A percentile compares a stretch with the other conserved stretches of the same genome.
phyloP scores from a whole-genome alignment of 1,140 invertebrate genomes.

The Drosophila nigrodunni region DNA sequence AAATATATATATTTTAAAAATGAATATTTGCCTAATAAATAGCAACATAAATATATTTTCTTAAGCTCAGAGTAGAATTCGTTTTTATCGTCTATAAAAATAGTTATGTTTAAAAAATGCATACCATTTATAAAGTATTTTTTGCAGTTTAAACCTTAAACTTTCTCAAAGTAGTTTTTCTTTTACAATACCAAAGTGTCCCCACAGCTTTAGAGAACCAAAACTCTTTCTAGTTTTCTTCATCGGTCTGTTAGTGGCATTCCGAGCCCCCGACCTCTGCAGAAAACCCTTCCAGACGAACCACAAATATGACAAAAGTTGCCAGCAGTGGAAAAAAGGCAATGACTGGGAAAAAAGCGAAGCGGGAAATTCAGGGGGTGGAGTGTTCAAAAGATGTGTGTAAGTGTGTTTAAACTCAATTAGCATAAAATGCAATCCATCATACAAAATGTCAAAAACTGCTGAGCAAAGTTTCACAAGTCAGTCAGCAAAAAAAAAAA shows the following conservation, averaged over 20 bases:
- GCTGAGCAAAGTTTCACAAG: conserved; percentile 81
- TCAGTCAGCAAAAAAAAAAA: conserved; percentile 48
- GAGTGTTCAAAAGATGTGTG: conserved; percentile 8
- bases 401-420: conserved; percentile 78
- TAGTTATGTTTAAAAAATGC: no score
- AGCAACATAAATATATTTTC: no score
- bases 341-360: conserved; percentile 33
- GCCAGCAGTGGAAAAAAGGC: conserved; percentile 20
- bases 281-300: conserved; percentile 5
- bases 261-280: conserved; percentile 7
- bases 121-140: no score
- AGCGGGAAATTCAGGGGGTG: conserved; percentile 9
- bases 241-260: conserved; percentile 13
- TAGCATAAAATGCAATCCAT: conserved; percentile 83
- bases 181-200: no score
- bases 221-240: conserved; percentile 1
- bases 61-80: no score
- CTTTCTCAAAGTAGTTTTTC: no score
- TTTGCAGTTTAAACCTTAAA: no score
- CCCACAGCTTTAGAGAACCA: background rate
- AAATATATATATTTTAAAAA: no score
- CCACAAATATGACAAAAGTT: conserved; percentile 65
- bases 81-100: no score
- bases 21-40: no score
- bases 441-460: conserved; percentile 83